phyloP scores from a whole-genome alignment of 2,888 invertebrate species.

The Stegana nigrithorax region DNA sequence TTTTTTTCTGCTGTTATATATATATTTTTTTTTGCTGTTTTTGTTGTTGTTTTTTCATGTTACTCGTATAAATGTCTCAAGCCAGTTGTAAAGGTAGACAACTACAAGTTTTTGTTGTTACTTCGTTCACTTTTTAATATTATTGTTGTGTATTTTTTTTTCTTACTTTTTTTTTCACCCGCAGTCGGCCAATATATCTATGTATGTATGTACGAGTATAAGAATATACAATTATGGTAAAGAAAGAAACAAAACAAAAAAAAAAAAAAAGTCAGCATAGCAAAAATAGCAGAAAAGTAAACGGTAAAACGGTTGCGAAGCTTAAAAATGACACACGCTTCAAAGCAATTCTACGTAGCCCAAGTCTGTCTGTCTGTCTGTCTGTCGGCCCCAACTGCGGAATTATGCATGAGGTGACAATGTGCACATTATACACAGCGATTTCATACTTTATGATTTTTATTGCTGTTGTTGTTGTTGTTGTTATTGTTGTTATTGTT shows the following conservation, averaged over 20 bases:
- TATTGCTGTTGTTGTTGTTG: background rate
- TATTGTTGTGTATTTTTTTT: background rate
- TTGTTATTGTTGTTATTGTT: background rate
- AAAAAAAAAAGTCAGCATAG: too few species aligned
- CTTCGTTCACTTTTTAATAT: background rate
- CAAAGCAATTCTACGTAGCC: too few species aligned
- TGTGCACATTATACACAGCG: conserved; percentile 28
- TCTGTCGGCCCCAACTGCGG: conserved; percentile 35
- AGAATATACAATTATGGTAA: too few species aligned
- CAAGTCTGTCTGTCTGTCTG: background rate
- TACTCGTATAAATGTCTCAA: too few species aligned
- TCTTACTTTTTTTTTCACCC: background rate
- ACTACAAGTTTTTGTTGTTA: conserved; percentile 45
- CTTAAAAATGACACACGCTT: background rate
- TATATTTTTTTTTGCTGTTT: too few species aligned
- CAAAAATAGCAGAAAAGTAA: too few species aligned
- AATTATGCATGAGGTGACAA: conserved; percentile 54
- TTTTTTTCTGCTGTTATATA: too few species aligned
- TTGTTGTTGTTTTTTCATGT: conserved; percentile 30
- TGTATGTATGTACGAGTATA: too few species aligned
- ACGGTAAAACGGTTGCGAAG: too few species aligned
- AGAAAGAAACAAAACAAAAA: too few species aligned
- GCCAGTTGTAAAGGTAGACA: conserved; percentile 56
- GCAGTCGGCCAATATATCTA: background rate
- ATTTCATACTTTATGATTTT: background rate